Evolutionary conservation across 2,888 invertebrate species (phyloP).

Genomic region (Platycheirus albimanus): DNA sequence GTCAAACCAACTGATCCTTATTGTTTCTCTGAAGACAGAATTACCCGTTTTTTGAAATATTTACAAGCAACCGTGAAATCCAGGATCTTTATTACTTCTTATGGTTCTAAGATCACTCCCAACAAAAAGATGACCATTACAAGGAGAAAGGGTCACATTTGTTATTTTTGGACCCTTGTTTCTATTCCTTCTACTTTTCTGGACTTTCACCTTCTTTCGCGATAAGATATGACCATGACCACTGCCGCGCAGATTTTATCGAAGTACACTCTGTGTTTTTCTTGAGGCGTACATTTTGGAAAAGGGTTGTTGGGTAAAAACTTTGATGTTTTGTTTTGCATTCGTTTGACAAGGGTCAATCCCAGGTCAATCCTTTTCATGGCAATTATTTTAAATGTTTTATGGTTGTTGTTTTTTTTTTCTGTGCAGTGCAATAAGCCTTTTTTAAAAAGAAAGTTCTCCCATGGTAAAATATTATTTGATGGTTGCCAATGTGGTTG

Average conservation of each 20-base stretch:
- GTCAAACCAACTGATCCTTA: conserved; percentile 33
- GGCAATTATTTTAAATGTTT: conserved; percentile 58
- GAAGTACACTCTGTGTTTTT: background rate
- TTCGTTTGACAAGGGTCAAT: conserved; percentile 62
- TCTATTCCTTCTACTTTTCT: background rate
- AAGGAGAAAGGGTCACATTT: conserved; percentile 32
- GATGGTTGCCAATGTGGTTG: background rate
- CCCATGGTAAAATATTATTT: background rate
- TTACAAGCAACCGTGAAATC: background rate
- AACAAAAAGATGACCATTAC: conserved; percentile 27
- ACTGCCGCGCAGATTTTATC: conserved; percentile 29
- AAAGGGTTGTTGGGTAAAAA: conserved; percentile 18
- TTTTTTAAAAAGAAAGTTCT: conserved; percentile 2
- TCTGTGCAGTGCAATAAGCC: background rate
- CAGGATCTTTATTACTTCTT: conserved; percentile 3
- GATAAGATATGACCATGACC: conserved; percentile 30
- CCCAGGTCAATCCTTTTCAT: conserved; percentile 51
- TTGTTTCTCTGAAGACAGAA: conserved; percentile 1
- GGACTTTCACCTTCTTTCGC: conserved; percentile 26
- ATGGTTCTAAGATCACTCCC: background rate
- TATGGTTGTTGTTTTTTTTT: conserved; percentile 48
- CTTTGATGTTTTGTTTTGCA: conserved; percentile 55
- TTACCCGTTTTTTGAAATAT: background rate
- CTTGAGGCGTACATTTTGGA: background rate
- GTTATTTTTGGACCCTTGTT: conserved; percentile 5